Conservation (phyloP, 2,888 invertebrate genomes). For the Tiphia femorata region DNA sequence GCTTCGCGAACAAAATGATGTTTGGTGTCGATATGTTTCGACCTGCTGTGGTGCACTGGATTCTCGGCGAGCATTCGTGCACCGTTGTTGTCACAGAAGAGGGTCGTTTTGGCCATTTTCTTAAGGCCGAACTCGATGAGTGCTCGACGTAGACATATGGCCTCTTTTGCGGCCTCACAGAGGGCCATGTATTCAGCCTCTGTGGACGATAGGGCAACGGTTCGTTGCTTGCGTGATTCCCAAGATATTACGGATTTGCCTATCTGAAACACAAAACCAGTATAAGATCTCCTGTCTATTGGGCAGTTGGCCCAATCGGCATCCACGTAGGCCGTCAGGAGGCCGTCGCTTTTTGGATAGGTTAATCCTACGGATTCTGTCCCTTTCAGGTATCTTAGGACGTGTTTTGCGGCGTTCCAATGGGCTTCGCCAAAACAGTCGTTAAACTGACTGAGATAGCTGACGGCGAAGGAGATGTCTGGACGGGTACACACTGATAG, state of each 20-base stretch:
- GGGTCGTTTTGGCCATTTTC: accelerated
- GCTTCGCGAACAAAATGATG: not conserved
- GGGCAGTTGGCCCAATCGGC: not conserved
- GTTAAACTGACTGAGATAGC: not conserved
- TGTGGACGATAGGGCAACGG: not conserved
- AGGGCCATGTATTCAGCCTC: too few relatives aligned
- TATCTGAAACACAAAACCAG: not conserved
- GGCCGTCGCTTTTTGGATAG: not conserved
- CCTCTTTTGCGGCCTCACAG: not conserved
- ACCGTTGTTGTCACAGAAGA: not conserved
- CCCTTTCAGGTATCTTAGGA: not conserved
- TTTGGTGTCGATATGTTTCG: not conserved
- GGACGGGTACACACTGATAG: not conserved
- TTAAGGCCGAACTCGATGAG: not conserved
- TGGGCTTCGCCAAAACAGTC: not conserved
- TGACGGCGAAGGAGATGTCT: slow-evolving; percentile 2
- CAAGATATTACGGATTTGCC: not conserved
- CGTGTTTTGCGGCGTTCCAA: not conserved
- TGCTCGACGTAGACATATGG: not conserved
- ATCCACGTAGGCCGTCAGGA: not conserved
- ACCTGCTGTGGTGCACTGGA: not conserved
- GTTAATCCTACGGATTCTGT: not conserved
- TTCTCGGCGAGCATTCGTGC: not conserved
- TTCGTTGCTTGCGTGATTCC: not conserved
- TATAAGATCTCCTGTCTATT: not conserved